These are phyloP conservation scores for Phataginus tricuspis DNA, from an alignment of 2,797 vertebrate species.

Conservation along the genomic window DNA sequence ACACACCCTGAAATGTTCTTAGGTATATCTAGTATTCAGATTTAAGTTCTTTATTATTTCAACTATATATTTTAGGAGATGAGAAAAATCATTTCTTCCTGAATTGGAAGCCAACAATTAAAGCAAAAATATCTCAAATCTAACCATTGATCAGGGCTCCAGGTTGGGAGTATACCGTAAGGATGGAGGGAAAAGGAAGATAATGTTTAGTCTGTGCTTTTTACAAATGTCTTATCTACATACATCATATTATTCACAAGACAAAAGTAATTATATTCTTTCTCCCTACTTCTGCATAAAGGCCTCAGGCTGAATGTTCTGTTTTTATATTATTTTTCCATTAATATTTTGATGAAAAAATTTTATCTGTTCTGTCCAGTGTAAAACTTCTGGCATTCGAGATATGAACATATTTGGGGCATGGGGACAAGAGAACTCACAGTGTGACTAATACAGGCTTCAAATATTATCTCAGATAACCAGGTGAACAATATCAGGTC, in stretches of 20 bases:
- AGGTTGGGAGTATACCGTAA: not conserved
- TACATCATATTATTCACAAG: not conserved
- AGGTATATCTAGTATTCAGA: not conserved
- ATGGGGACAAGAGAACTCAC: not conserved
- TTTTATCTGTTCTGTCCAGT: not conserved
- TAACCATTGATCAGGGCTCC: not conserved
- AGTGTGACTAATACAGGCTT: too few relatives aligned
- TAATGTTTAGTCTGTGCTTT: not conserved
- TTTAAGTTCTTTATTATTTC: not conserved
- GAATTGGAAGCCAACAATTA: not conserved
- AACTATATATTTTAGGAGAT: not conserved
- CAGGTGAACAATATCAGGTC: not conserved
- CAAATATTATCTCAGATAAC: not conserved
- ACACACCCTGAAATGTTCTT: not conserved
- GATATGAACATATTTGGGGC: not conserved
- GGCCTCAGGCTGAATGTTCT: not conserved
- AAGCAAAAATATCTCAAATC: not conserved
- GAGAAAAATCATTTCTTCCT: not conserved
- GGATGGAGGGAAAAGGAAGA: not conserved
- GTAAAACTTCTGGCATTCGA: not conserved
- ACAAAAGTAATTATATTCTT: not conserved
- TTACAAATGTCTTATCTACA: not conserved
- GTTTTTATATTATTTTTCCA: not conserved
- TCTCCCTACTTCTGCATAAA: not conserved
- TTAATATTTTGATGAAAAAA: slow-evolving; percentile 12